These are phyloP conservation scores for Papilio polyxenes DNA, from an alignment of 1,140 invertebrate genomes.

Conservation along the genomic window DNA sequence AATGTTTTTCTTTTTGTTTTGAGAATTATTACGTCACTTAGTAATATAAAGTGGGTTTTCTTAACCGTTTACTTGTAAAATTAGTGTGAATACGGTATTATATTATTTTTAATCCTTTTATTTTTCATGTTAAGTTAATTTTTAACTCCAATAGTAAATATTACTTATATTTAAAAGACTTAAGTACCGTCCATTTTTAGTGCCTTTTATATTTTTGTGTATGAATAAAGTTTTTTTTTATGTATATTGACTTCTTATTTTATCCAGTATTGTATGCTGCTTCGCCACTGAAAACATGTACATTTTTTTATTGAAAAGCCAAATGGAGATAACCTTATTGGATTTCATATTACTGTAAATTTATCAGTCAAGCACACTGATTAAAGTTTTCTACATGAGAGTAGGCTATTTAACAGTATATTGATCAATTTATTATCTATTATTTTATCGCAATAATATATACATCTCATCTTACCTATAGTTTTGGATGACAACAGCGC, in stretches of 20 bases:
- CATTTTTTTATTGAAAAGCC: background rate
- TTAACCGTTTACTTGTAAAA: background rate
- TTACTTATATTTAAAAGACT: conserved; percentile 30
- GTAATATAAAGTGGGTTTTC: background rate
- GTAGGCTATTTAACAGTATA: no score
- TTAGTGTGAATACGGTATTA: conserved; percentile 9
- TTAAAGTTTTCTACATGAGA: background rate
- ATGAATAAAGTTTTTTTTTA: conserved; percentile 47
- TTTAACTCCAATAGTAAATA: background rate
- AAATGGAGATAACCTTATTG: background rate
- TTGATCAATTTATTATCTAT: no score
- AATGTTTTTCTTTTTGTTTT: background rate
- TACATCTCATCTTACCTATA: conserved; percentile 54
- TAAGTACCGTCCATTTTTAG: conserved; percentile 55
- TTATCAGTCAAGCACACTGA: background rate
- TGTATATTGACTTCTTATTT: conserved; percentile 35
- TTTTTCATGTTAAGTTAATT: conserved; percentile 27
- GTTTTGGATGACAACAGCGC: conserved; percentile 50
- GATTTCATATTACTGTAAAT: no score
- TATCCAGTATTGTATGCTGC: conserved; percentile 45
- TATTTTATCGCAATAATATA: background rate
- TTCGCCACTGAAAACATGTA: conserved; percentile 48
- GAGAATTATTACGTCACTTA: no score
- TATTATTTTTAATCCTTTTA: conserved; percentile 2
- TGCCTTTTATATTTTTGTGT: conserved; percentile 54